These are phyloP conservation scores for Trinectes maculatus DNA, from an alignment of 2,113 vertebrate genomes.

Conservation along the genomic window DNA sequence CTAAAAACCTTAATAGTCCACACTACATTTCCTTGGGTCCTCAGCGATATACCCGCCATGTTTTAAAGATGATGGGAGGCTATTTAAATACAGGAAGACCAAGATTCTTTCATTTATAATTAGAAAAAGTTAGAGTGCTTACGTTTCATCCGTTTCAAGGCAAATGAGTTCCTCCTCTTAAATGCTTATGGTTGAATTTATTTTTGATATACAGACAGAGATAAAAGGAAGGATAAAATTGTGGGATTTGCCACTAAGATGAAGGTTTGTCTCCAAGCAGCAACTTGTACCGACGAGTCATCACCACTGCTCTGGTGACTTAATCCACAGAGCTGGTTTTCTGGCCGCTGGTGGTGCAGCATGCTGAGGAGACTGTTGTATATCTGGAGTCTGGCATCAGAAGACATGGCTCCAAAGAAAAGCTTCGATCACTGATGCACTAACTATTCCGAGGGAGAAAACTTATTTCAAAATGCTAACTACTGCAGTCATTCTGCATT, in stretches of 20 bases:
- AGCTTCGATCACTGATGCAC: conserved; percentile 21
- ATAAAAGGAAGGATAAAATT: conserved; percentile 29
- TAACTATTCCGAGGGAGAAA: background rate
- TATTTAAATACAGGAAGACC: background rate
- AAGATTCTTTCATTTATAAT: background rate
- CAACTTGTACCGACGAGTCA: conserved; percentile 53
- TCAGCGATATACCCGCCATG: too few relatives aligned
- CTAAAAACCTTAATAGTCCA: background rate
- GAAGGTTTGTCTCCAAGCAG: conserved; percentile 44
- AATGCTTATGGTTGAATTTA: conserved; percentile 3
- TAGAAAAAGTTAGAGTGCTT: background rate
- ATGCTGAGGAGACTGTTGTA: conserved; percentile 46
- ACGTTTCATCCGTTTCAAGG: conserved; percentile 26
- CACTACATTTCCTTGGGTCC: too few relatives aligned
- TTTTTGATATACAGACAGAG: conserved; percentile 54
- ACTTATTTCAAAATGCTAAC: background rate
- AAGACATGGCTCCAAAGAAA: conserved; percentile 18
- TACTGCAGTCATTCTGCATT: conserved; percentile 4
- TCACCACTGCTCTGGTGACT: conserved; percentile 48
- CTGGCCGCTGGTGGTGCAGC: conserved; percentile 49
- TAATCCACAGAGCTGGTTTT: conserved; percentile 61
- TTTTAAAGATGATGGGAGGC: background rate
- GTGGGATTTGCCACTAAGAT: conserved; percentile 2
- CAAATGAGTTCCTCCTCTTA: background rate
- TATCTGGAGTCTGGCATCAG: conserved; percentile 73